Evolutionary conservation across 2,797 vertebrate species (phyloP), one percentile per base, ranked within the genome.

Genomic region (Acridotheres tristis): DNA sequence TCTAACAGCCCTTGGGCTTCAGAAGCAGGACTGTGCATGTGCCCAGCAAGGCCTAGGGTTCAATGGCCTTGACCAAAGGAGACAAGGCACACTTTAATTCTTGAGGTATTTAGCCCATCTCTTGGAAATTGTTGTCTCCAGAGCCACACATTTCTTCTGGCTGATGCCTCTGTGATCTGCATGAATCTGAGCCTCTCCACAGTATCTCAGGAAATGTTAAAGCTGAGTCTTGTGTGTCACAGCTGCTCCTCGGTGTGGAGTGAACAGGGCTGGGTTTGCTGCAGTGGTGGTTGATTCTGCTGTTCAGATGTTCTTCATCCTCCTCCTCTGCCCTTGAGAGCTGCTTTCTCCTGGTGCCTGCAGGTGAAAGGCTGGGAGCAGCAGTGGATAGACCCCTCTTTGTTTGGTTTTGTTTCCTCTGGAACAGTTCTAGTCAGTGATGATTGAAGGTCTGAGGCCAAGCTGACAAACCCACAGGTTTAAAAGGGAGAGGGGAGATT

Each of bases 1-100:
- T 96, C 85, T 89, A 84, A 55, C 40, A 59, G 45, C 27, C 62
- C 82, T 59, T 86, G 73, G 55, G 62, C 85, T 84, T 92, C 83
- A 86, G 62, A 78, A 81, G 51, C 2, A 2, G 43, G 36, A 42
- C 59, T 63, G 27, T 16, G 36, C 32, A 5, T 27, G 59, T 86
- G 61, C 25, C 78, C 78, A 95, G 26, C 54, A 80, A 74, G 63
- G 67, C 67, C 67, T 53, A 26, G 21, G 40, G n/a, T 26, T 47
- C 68, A 79, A 32, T 8, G 6, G 32, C 81, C 95, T 76, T 77
- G 59, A 42, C 18, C 36, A 65, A 77, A 85, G 20, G 55, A 45
- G 53, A 29, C 42, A 74, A 57, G 53, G 30, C 48, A 74, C 11
- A 16, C 63, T 69, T 59, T 13, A 32, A 47, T 47, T 90, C 50